Evolutionary conservation across 2,888 invertebrate species (phyloP), one percentile per base, ranked within the genome.

Genomic region (Monopis laevigella): DNA sequence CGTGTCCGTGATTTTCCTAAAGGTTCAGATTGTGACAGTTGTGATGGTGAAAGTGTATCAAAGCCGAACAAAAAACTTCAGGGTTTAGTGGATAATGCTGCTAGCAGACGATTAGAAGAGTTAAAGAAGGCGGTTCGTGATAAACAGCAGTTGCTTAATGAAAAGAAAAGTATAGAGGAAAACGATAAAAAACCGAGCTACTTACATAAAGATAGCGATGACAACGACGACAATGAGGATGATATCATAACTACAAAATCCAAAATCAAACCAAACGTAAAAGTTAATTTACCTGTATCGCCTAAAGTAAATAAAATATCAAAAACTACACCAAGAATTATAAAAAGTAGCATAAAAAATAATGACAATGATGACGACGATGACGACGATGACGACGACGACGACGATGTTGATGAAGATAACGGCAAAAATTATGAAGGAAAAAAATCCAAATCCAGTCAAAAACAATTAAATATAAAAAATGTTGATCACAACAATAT

Each of bases 1-100:
- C 81, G 82, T 53, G 62, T 82, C 49, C 78, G 81, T 50, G 75
- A 78, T 58, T 58, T 72, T 55, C 72, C 73, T 45, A 61, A 55
- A 39, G 39, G 39, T 11, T 21, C 49, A 36, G 56, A 53, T 56
- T 77, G 75, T 69, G 73, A 72, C 44, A 55, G 65, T 51, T 77
- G 77, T 73, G 73, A 72, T 57, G 68, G 36, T 38, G 42, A 65
- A 56, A 68, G 54, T 52, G 60, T 60, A 13, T 49, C 49, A 48
- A 53, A 55, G 67, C 58, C 63, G 51, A 59, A 55, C 56, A 58
- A 49, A 67, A 65, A 32, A n/a, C 32, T 32, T 8, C 32, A 32
- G n/a, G 17, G 32, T 10, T n/a, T 32, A 17, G 36, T 36, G 21
- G 21, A 36, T 21, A 36, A 12, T 18, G 36, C 18, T 12, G 36